Conservation (phyloP, 1,140 invertebrate genomes). For the Cotesia chilonis region DNA sequence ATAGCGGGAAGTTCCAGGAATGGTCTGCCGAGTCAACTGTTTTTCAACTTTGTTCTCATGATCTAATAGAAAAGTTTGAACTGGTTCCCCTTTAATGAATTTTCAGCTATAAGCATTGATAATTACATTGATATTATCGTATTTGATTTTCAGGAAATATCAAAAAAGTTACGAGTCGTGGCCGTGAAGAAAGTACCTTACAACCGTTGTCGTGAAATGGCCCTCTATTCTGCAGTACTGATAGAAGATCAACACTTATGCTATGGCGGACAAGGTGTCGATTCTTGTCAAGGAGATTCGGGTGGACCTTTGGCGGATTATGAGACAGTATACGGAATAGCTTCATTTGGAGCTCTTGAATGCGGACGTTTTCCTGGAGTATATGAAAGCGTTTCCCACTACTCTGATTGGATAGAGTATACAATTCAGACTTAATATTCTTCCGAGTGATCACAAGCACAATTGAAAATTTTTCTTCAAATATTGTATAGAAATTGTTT, state of each 20-base stretch:
- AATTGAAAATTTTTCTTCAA: too few species aligned
- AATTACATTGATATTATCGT: not conserved
- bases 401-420: conserved; percentile 44
- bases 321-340: conserved; percentile 46
- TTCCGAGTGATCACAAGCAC: not conserved
- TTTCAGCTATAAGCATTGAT: too few species aligned
- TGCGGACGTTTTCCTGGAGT: conserved; percentile 40
- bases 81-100: too few species aligned
- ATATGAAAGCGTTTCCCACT: conserved; percentile 42
- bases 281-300: conserved; percentile 50
- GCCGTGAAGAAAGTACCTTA: conserved; percentile 28
- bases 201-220: conserved; percentile 32
- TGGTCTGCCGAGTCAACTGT: too few species aligned
- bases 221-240: conserved; percentile 29
- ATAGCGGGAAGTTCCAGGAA: too few species aligned
- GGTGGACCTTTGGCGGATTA: conserved; percentile 45
- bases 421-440: conserved; percentile 35
- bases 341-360: conserved; percentile 44
- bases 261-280: conserved; percentile 41
- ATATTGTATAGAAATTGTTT: too few species aligned
- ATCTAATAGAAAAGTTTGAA: too few species aligned
- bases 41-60: too few species aligned
- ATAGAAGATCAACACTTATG: conserved; percentile 44
- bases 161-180: conserved; percentile 1
- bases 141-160: not conserved